phyloP scores from a whole-genome alignment of 2,113 vertebrate species.

The Diglossa brunneiventris region DNA sequence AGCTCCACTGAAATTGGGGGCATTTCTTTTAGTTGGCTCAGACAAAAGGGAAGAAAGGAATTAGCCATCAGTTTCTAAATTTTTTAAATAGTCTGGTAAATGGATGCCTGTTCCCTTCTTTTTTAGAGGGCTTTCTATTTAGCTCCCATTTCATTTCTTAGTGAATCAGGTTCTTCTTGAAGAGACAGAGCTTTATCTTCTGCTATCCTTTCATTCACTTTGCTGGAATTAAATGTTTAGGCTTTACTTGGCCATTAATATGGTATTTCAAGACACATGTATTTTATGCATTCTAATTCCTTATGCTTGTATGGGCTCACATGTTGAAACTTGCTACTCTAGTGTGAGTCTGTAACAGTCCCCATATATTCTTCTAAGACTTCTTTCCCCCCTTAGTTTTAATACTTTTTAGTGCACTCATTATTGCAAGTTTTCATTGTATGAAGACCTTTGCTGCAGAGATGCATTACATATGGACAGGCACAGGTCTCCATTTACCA shows the following conservation, averaged over 20 bases:
- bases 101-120: conserved; percentile 1
- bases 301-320: background rate
- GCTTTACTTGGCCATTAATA: background rate
- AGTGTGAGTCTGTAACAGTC: background rate
- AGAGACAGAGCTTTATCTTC: conserved; percentile 22
- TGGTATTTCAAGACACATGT: background rate
- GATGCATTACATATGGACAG: background rate
- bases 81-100: background rate
- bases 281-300: background rate
- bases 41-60: background rate
- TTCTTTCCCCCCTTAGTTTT: background rate
- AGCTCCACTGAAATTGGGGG: background rate
- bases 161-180: conserved; percentile 10
- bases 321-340: background rate
- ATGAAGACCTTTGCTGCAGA: background rate
- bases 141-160: conserved; percentile 52
- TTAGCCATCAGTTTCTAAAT: background rate
- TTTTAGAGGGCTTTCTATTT: conserved; percentile 35
- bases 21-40: background rate
- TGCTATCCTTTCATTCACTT: background rate
- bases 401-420: background rate
- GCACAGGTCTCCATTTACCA: background rate
- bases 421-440: background rate
- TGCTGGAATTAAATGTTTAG: background rate
- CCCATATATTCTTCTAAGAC: background rate